Percentiles rank a stretch among this genome's conserved stretches.
Evolutionary conservation across 1,140 invertebrate genomes (phyloP).

Genomic region (Eriocheir sinensis): DNA sequence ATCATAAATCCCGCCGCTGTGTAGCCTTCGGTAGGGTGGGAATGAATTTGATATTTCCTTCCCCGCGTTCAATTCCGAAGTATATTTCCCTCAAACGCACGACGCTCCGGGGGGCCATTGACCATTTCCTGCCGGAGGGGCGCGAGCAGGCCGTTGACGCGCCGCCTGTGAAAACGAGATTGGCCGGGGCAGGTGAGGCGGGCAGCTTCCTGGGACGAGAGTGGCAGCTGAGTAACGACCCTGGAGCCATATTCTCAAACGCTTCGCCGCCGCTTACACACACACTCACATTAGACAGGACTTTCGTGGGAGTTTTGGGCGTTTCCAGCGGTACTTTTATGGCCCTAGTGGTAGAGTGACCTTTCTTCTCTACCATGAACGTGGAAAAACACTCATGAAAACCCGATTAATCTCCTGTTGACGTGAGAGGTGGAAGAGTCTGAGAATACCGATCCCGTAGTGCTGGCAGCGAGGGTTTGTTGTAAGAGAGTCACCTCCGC

Average conservation of each 20-base stretch:
- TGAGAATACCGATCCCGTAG: too few relatives aligned
- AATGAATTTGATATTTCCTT: slow-evolving; percentile 26
- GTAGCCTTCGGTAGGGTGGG: not conserved
- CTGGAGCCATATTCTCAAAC: too few relatives aligned
- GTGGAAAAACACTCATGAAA: too few relatives aligned
- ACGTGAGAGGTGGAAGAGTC: too few relatives aligned
- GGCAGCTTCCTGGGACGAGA: not conserved
- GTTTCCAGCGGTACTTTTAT: too few relatives aligned
- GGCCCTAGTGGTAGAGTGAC: too few relatives aligned
- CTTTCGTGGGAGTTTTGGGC: too few relatives aligned
- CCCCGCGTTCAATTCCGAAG: slow-evolving; percentile 8
- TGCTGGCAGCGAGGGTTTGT: not conserved
- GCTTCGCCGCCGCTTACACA: too few relatives aligned
- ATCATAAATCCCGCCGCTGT: not conserved
- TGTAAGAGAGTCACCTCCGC: not conserved
- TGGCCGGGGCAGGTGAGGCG: not conserved
- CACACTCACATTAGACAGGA: too few relatives aligned
- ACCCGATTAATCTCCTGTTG: too few relatives aligned
- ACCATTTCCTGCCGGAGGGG: not conserved
- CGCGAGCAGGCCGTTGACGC: not conserved
- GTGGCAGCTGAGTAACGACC: slow-evolving; percentile 19
- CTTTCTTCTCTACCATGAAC: too few relatives aligned
- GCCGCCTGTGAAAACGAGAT: slow-evolving; percentile 1
- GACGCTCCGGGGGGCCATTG: not conserved
- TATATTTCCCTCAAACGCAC: slow-evolving; percentile 15